Evolutionary conservation across 2,888 invertebrate genomes (phyloP).

Genomic region (Sarcophaga variegata): DNA sequence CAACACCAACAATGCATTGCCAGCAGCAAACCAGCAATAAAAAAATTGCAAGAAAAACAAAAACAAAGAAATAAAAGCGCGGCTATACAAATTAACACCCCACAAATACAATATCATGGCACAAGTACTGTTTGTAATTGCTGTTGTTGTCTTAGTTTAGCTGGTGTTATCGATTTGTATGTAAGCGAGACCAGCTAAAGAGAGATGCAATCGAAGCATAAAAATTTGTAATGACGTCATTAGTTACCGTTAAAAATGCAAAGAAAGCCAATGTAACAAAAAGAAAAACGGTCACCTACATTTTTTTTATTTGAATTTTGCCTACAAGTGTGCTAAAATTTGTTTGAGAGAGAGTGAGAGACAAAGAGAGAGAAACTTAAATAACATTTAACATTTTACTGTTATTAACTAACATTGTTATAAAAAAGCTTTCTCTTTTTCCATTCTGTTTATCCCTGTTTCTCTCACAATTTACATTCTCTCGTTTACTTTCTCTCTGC

Average conservation of each 20-base stretch:
- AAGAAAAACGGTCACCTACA: constrained; percentile 51
- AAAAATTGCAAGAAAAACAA: constrained; percentile 21
- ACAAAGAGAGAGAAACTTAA: not conserved
- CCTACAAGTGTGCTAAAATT: constrained; percentile 44
- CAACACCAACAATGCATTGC: constrained; percentile 4
- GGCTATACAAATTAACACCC: constrained; percentile 42
- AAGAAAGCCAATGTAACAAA: not conserved
- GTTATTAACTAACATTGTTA: constrained; percentile 29
- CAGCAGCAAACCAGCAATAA: too few species aligned
- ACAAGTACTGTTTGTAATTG: not conserved
- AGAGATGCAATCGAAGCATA: constrained; percentile 45
- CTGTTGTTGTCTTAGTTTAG: not conserved
- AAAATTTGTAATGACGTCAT: constrained; percentile 63
- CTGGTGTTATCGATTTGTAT: constrained; percentile 37
- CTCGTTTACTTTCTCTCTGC: not conserved
- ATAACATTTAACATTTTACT: constrained; percentile 3
- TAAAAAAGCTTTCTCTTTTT: constrained; percentile 36
- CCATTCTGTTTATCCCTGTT: not conserved
- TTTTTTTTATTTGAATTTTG: constrained; percentile 21
- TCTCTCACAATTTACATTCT: not conserved
- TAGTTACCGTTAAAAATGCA: constrained; percentile 23
- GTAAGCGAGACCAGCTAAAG: constrained; percentile 16
- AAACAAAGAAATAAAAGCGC: constrained; percentile 37
- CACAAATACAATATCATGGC: not conserved
- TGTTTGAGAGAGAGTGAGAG: not conserved